Conservation (phyloP, 2,797 vertebrate species). For the Eutrigla gurnardus region DNA sequence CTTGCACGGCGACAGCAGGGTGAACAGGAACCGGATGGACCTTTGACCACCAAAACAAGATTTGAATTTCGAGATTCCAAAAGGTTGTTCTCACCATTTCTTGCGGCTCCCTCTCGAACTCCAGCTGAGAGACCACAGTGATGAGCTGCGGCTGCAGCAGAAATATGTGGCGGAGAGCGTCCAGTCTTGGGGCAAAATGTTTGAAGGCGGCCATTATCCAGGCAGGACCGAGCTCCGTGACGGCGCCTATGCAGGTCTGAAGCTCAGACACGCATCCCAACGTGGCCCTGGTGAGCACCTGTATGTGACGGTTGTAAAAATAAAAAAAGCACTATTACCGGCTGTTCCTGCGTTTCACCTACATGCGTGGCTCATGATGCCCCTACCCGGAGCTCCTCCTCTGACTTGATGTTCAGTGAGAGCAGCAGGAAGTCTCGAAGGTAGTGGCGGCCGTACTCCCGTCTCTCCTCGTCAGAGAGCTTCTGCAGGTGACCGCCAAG, state of each 20-base stretch:
- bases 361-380: background rate
- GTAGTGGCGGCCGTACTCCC: conserved; percentile 58
- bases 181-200: conserved; percentile 69
- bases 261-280: conserved; percentile 75
- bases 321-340: background rate
- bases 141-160: conserved; percentile 68
- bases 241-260: conserved; percentile 53
- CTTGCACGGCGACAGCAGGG: too few species aligned
- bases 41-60: too few species aligned
- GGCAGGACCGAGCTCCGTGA: conserved; percentile 71
- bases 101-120: conserved; percentile 1
- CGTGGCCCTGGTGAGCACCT: conserved; percentile 74
- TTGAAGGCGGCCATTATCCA: conserved; percentile 78
- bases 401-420: conserved; percentile 69
- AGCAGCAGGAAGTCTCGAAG: conserved; percentile 81
- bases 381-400: conserved; percentile 71
- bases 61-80: too few species aligned
- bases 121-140: conserved; percentile 18
- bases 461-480: conserved; percentile 65
- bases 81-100: conserved; percentile 70
- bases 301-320: rapidly evolving
- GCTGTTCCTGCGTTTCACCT: background rate
- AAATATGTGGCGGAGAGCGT: conserved; percentile 75
- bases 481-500: conserved; percentile 65
- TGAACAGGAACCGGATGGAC: too few species aligned